A percentile compares a stretch with the other conserved stretches of the same genome.
Conservation (phyloP, 2,113 vertebrate species). For the Albula glossodonta region DNA sequence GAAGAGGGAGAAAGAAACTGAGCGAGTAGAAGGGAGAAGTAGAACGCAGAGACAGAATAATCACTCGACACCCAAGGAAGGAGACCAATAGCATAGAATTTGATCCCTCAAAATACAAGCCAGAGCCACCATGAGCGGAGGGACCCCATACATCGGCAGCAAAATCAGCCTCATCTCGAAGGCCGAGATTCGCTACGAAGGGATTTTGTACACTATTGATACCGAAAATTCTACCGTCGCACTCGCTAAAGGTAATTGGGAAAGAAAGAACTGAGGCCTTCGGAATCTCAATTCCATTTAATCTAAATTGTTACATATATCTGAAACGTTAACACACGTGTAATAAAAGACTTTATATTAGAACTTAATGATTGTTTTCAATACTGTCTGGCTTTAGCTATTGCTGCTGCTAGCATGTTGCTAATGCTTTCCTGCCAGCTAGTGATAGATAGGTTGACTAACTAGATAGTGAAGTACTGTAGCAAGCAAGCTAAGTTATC, state of each 20-base stretch:
- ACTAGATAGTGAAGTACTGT: constrained; percentile 7
- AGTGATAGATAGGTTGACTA: not conserved
- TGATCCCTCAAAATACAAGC: not conserved
- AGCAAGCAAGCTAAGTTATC: not conserved
- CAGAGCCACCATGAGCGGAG: constrained; percentile 72
- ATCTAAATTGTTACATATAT: not conserved
- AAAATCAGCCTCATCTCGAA: constrained; percentile 92
- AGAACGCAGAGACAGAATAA: not conserved
- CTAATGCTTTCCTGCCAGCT: constrained; percentile 25
- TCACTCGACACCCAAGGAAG: not conserved
- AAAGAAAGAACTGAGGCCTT: not conserved
- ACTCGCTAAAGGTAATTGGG: constrained; percentile 81
- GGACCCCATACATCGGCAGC: constrained; percentile 88
- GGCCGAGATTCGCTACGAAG: constrained; percentile 78
- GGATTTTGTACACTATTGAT: constrained; percentile 78
- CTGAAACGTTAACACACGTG: not conserved
- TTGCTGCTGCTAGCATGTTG: not conserved
- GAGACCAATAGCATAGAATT: not conserved
- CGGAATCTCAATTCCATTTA: not conserved
- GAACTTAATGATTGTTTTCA: not conserved
- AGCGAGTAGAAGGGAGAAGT: constrained; percentile 34
- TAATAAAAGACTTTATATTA: not conserved
- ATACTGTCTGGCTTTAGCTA: not conserved
- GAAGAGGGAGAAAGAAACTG: constrained; percentile 2
- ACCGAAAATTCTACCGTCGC: constrained; percentile 82